These are phyloP conservation scores for Alosa sapidissima DNA, from an alignment of 2,797 vertebrate genomes.

Conservation along the genomic window DNA sequence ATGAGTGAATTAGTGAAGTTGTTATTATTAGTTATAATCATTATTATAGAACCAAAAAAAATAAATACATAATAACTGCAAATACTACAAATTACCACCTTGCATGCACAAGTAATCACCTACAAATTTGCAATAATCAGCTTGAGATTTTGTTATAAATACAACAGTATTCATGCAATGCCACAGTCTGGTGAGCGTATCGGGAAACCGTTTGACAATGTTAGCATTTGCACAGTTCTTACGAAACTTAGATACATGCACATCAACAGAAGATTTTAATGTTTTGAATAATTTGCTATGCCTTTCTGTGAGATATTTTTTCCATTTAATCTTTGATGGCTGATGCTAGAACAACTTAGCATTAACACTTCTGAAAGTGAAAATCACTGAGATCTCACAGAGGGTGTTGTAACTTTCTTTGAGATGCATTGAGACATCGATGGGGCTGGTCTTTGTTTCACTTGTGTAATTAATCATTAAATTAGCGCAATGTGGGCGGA, in stretches of 20 bases:
- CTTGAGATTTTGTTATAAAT: neutral
- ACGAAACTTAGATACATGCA: neutral
- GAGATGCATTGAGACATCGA: constrained; percentile 40
- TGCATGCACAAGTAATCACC: neutral
- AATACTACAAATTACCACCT: neutral
- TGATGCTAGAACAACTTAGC: neutral
- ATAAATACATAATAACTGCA: neutral
- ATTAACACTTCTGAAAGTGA: constrained; percentile 25
- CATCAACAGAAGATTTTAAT: neutral
- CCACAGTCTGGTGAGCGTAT: neutral
- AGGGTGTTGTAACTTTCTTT: constrained; percentile 32
- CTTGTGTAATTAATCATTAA: constrained; percentile 61
- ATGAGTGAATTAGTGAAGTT: neutral
- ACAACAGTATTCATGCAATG: neutral
- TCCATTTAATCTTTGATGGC: neutral
- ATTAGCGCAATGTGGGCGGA: constrained; percentile 58
- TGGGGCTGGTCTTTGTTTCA: constrained; percentile 48
- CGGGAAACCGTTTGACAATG: too few species aligned
- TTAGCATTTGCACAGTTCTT: neutral
- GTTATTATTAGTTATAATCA: too few species aligned
- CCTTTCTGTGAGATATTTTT: neutral
- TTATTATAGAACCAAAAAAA: neutral
- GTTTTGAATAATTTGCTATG: neutral
- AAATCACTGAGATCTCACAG: constrained; percentile 29
- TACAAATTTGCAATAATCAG: neutral